Conservation (phyloP, 2,888 invertebrate genomes). For the Torymus aiolomorphi region DNA sequence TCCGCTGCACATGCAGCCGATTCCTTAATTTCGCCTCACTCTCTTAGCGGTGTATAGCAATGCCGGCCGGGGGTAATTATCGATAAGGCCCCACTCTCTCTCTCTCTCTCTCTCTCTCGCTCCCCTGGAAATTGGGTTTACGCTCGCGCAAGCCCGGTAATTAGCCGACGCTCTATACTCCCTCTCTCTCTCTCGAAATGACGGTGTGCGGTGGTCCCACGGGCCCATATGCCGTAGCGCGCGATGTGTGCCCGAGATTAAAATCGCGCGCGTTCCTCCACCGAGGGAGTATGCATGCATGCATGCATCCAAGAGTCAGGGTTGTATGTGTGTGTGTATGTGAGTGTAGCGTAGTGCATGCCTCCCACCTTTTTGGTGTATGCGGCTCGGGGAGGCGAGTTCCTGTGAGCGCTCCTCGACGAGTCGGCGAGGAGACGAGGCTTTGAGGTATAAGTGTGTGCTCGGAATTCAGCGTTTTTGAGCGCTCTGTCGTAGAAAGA, state of each 20-base stretch:
- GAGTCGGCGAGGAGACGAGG: too few species aligned
- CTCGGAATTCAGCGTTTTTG: too few species aligned
- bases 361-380: conserved; percentile 11
- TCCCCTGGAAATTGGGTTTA: conserved; percentile 71
- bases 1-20: background rate
- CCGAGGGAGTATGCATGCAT: too few species aligned
- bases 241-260: conserved; percentile 62
- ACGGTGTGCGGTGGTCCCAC: conserved; percentile 69
- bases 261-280: conserved; percentile 63
- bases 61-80: conserved; percentile 55
- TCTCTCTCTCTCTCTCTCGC: too few species aligned
- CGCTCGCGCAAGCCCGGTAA: conserved; percentile 73
- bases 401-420: too few species aligned
- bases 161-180: conserved; percentile 66
- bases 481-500: too few species aligned
- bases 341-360: background rate
- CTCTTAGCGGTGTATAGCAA: too few species aligned
- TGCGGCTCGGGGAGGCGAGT: too few species aligned
- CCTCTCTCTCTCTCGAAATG: conserved; percentile 66
- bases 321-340: too few species aligned
- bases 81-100: conserved; percentile 46
- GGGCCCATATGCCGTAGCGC: conserved; percentile 63
- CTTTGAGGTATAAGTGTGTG: too few species aligned
- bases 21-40: too few species aligned
- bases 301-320: too few species aligned